These are phyloP conservation scores for Cyprinodon diabolis DNA, from an alignment of 2,797 vertebrate species.

Conservation along the genomic window DNA sequence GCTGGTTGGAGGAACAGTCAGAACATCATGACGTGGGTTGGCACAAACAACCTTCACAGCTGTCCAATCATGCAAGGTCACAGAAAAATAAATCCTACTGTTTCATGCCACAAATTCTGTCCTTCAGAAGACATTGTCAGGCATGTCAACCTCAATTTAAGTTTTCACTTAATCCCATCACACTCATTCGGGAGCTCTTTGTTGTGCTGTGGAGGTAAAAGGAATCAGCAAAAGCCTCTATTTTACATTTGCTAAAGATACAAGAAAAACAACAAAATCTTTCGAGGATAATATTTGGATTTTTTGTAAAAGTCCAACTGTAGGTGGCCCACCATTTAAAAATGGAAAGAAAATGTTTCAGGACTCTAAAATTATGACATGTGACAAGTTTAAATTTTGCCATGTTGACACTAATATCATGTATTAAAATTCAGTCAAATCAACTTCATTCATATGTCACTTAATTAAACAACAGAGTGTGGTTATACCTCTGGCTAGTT, in stretches of 20 bases:
- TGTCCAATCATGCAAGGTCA: constrained; percentile 4
- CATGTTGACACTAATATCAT: too few relatives aligned
- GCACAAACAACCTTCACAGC: background rate
- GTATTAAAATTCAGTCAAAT: too few relatives aligned
- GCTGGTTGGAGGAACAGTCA: background rate
- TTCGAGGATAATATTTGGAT: background rate
- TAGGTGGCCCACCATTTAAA: too few relatives aligned
- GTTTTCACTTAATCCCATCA: background rate
- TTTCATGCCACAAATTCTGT: background rate
- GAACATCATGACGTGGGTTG: background rate
- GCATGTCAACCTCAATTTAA: background rate
- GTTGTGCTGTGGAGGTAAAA: background rate
- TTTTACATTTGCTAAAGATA: background rate
- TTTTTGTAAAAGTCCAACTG: too few relatives aligned
- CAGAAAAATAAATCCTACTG: background rate
- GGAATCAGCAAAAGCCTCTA: background rate
- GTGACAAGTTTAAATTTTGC: too few relatives aligned
- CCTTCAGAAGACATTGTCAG: background rate
- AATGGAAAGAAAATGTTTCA: too few relatives aligned
- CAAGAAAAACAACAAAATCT: background rate
- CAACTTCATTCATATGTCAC: too few relatives aligned
- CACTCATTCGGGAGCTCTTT: background rate
- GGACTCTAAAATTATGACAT: too few relatives aligned
- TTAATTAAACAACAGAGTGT: too few relatives aligned
- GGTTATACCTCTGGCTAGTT: too few relatives aligned